Percentiles rank a stretch among this genome's conserved stretches.
Evolutionary conservation across 1,140 invertebrate species (phyloP).

Genomic region (Sinella curviseta): DNA sequence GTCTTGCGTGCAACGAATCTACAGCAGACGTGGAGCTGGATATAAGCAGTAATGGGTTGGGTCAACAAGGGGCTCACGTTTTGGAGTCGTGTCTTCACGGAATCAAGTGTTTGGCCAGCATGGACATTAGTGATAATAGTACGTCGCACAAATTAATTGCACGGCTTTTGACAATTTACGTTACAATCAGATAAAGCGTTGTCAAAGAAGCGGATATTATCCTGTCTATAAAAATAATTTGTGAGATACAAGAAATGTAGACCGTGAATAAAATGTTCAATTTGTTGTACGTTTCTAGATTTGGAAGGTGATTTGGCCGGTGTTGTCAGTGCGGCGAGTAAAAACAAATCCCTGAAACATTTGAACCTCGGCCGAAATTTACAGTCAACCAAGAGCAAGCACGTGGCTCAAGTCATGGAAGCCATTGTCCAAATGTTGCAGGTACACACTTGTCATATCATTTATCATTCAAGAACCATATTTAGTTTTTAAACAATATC

Average conservation of each 20-base stretch:
- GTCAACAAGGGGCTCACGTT: slow-evolving; percentile 81
- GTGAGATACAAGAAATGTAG: no score
- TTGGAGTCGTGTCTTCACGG: slow-evolving; percentile 89
- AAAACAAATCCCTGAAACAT: slow-evolving; percentile 86
- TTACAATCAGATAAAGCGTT: no score
- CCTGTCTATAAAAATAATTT: no score
- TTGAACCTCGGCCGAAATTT: slow-evolving; percentile 78
- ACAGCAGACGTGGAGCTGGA: slow-evolving; percentile 82
- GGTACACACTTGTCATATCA: no score
- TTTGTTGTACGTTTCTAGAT: slow-evolving; percentile 64
- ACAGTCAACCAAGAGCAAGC: slow-evolving; percentile 75
- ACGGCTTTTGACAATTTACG: no score
- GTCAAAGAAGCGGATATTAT: no score
- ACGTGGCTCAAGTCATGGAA: slow-evolving; percentile 77
- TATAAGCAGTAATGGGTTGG: slow-evolving; percentile 81
- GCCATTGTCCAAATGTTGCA: slow-evolving; percentile 78
- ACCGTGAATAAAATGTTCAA: no score
- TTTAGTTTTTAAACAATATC: no score
- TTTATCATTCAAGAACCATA: no score
- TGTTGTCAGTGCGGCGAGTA: slow-evolving; percentile 81
- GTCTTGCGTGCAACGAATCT: slow-evolving; percentile 88
- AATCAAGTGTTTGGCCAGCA: slow-evolving; percentile 77
- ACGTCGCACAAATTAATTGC: no score
- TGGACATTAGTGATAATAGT: slow-evolving; percentile 94
- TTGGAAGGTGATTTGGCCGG: slow-evolving; percentile 86